Base-by-base conservation (phyloP, 1,140 invertebrate genomes). In the Drosophila biarmipes region DNA sequence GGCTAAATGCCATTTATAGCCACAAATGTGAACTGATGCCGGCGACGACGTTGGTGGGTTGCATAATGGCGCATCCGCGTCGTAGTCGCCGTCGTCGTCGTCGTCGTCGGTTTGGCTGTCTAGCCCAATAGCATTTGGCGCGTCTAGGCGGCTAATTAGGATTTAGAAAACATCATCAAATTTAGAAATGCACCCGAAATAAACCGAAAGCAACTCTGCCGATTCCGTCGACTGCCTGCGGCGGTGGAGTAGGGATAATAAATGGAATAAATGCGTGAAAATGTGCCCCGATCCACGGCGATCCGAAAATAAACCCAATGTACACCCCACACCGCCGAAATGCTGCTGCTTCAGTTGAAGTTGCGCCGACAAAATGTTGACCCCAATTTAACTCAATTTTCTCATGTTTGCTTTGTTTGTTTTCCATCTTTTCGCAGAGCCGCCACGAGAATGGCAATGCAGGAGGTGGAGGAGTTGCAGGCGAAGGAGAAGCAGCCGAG, bases 401-500 rank as follows among this genome's bases (percentile, higher is more conserved):
- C 38, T 68, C 38, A 59, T 67, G 45, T 66, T 69, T 31, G 42
- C 69, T 54, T 55, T 56, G 43, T 59, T 78, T 80, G 45, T 46
- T 71, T 61, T 58, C 56, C 51, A 68, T 61, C 57, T 76, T 78
- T 76, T 79, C 52, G 79, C 73, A 90, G 89, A 90, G 87, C 80
- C 81, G 86, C 31, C 94, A 94, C 72, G 96, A 96, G 78, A 94
- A 95, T 62, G 80, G 76, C 45, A 80, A 74, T 57, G 86, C 58
- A 40, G 57, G 56, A 6, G 59, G 15, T 4, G 77, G 21, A 14
- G 77, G 17, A 31, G 54, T n/a, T 29, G 73, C 61, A 38, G 71
- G 59, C 29, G 68, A 8, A 3, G 56, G 6, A 3, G 75, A 17
- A 34, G 73, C 57, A 38, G 64, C 45, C 68, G 62, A 37, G 59